Percentiles rank a stretch among this genome's conserved stretches.
These are phyloP conservation scores for Sebastiscus tertius DNA, from an alignment of 2,797 vertebrate genomes.

Conservation along the genomic window DNA sequence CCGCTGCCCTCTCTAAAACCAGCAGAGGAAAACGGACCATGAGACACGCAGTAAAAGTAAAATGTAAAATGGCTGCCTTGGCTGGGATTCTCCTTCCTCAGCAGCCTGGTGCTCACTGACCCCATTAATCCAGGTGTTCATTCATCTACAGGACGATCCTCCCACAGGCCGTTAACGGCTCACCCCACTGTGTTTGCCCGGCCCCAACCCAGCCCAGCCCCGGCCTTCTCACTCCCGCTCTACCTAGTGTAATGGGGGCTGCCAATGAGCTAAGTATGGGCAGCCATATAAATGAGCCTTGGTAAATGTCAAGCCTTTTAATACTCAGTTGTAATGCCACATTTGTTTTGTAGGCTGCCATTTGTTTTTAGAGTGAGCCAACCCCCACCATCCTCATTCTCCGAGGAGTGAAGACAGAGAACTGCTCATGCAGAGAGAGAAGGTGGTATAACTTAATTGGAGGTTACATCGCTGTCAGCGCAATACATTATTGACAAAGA, in stretches of 20 bases:
- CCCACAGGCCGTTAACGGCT: conserved; percentile 64
- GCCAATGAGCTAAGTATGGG: conserved; percentile 63
- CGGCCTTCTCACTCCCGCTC: conserved; percentile 37
- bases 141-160: conserved; percentile 76
- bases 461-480: conserved; percentile 57
- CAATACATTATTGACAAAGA: conserved; percentile 57
- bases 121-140: conserved; percentile 82
- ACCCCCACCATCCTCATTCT: conserved; percentile 6
- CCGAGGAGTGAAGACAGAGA: conserved; percentile 36
- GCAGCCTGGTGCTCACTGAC: conserved; percentile 76
- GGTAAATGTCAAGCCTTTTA: conserved; percentile 81
- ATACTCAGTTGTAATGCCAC: conserved; percentile 69
- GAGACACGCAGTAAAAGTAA: conserved; percentile 71
- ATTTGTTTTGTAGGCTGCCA: conserved; percentile 74
- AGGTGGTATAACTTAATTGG: conserved; percentile 54
- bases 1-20: conserved; percentile 59
- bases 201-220: conserved; percentile 14
- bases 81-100: conserved; percentile 76
- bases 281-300: conserved; percentile 73
- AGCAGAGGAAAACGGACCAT: conserved; percentile 65
- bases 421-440: conserved; percentile 40
- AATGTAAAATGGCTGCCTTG: conserved; percentile 75
- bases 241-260: conserved; percentile 57
- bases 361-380: conserved; percentile 67
- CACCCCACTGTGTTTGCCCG: conserved; percentile 58